Conservation (phyloP, 2,797 vertebrate genomes). For the Clarias pachynema region DNA sequence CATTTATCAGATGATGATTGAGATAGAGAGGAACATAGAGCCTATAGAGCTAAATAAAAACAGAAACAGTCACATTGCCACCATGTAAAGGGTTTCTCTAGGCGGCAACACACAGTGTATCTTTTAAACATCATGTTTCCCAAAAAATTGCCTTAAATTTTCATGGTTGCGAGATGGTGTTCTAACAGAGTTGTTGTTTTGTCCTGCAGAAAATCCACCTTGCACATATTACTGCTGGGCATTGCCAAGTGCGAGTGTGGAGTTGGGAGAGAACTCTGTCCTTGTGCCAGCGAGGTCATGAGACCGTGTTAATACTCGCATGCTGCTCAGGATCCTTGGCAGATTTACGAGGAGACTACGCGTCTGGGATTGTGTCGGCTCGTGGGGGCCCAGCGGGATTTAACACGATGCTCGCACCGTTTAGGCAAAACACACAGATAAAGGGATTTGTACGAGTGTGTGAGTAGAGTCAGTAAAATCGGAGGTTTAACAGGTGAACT, state of each 20-base stretch:
- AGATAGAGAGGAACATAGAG: not conserved
- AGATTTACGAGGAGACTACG: conserved; percentile 62
- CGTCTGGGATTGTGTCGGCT: conserved; percentile 45
- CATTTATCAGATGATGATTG: too few relatives aligned
- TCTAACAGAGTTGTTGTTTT: conserved; percentile 27
- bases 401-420: conserved; percentile 47
- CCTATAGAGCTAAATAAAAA: not conserved
- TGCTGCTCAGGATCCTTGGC: conserved; percentile 59
- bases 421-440: conserved; percentile 44
- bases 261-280: conserved; percentile 8
- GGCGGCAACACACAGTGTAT: not conserved
- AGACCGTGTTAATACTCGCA: conserved; percentile 62
- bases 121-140: not conserved
- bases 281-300: conserved; percentile 56
- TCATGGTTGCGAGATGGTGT: conserved; percentile 55
- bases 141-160: conserved; percentile 57
- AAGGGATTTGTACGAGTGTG: conserved; percentile 17
- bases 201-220: not conserved
- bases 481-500: conserved; percentile 23
- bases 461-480: not conserved
- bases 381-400: conserved; percentile 50
- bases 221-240: conserved; percentile 32
- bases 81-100: not conserved
- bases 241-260: conserved; percentile 11
- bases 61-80: not conserved